Conservation (phyloP, 2,113 vertebrate species). For the Sitta europaea region DNA sequence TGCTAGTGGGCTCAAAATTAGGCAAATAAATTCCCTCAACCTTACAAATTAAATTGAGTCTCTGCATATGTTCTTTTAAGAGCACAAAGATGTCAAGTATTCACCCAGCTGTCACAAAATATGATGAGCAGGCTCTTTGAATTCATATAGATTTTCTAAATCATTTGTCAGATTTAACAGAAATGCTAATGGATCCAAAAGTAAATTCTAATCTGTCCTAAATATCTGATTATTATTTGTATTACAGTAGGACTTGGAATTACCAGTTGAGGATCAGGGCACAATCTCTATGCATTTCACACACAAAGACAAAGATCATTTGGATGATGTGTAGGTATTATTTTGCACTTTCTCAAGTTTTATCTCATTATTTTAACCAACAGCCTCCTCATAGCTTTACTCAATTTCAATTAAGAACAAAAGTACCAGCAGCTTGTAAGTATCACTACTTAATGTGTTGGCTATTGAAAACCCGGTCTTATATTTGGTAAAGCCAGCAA, state of each 20-base stretch:
- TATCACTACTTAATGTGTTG: not conserved
- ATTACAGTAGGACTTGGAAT: not conserved
- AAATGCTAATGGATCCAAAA: constrained; percentile 58
- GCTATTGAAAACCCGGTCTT: not conserved
- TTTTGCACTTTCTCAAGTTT: not conserved
- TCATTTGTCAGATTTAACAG: constrained; percentile 39
- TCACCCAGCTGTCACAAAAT: constrained; percentile 57
- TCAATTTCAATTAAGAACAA: not conserved
- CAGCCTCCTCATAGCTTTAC: not conserved
- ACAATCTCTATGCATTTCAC: not conserved
- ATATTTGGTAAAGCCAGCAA: not conserved
- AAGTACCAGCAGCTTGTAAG: not conserved
- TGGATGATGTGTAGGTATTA: not conserved
- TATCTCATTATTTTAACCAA: constrained; percentile 13
- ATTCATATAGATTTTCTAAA: constrained; percentile 47
- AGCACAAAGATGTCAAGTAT: constrained; percentile 60
- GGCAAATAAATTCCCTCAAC: constrained; percentile 60
- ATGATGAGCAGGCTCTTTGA: constrained; percentile 55
- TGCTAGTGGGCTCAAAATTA: constrained; percentile 58
- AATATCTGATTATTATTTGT: constrained; percentile 45
- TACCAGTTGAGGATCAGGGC: not conserved
- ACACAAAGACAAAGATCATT: not conserved
- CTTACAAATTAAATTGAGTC: constrained; percentile 60
- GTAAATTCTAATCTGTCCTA: constrained; percentile 43
- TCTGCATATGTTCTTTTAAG: constrained; percentile 61